Base-by-base conservation (phyloP, 2,888 invertebrate species). In the Falcaria lacertinaria region DNA sequence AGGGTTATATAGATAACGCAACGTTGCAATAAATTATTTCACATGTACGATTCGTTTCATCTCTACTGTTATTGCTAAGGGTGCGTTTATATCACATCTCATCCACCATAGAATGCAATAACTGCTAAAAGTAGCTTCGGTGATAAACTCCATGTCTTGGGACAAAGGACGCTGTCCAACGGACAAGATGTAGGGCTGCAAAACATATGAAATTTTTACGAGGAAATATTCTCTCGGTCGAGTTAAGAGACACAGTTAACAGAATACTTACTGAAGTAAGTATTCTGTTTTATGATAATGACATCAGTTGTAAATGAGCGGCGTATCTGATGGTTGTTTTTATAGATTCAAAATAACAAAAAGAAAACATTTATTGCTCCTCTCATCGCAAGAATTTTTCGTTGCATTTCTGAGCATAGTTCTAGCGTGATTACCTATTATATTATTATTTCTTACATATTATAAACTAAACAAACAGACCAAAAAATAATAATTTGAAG, bases 131-230 rank as follows among this genome's bases (percentile, higher is more conserved):
- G 74, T 76, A 68, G 59, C 69, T 62, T 44, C 61, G 66, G 74
- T 67, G 70, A 79, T 80, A 80, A 79, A 83, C 71, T 78, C 69
- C 67, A 68, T 70, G 70, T 70, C 72, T 63, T 55, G 74, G 74
- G 74, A 81, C 80, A 80, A 81, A 82, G 75, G 73, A 75, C 57
- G 57, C 64, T 64, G 69, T 67, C 52, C 71, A 69, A 64, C 64
- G 41, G 40, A 37, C 39, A 45, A 42, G 50, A 44, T 32, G 16
- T 59, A 68, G 68, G 68, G 68, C 49, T 69, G 64, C 6, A 36
- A 47, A 41, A 40, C 48, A 48, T 15, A 22, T 22, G 37, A 22
- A 37, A 37, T 14, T 37, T 37, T 37, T 37, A 37, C 37, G 37
- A 37, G 37, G 37, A 25, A 37, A 22, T 22, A 28, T 28, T 11